phyloP scores from a whole-genome alignment of 2,888 invertebrate genomes.

The Pachydiplax longipennis region DNA sequence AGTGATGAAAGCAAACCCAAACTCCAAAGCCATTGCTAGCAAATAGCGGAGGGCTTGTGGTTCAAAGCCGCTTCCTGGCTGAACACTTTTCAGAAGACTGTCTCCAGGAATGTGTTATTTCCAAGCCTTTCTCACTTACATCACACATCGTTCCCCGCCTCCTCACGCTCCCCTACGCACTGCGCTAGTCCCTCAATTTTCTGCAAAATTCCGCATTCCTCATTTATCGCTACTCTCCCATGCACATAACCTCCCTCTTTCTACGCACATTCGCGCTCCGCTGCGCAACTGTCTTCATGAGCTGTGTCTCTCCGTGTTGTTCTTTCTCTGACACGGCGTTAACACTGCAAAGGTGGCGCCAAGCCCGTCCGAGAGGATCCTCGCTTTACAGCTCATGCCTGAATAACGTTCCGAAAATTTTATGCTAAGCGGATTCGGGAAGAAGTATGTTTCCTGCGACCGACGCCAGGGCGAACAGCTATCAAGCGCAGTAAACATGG shows the following conservation, averaged over 20 bases:
- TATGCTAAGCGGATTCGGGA: background rate
- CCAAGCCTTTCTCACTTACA: background rate
- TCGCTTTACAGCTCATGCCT: background rate
- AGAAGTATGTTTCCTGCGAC: background rate
- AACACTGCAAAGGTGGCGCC: background rate
- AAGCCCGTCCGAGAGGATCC: background rate
- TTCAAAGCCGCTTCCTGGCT: too few relatives aligned
- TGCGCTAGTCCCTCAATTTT: background rate
- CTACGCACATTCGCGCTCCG: constrained; percentile 2
- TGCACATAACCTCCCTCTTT: background rate
- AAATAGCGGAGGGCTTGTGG: too few relatives aligned
- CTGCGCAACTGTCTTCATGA: background rate
- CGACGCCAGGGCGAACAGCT: background rate
- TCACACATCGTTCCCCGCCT: background rate
- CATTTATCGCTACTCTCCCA: background rate
- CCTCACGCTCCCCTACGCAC: background rate
- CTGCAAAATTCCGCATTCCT: background rate
- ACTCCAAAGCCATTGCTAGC: too few relatives aligned
- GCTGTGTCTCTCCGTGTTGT: background rate
- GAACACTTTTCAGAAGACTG: background rate
- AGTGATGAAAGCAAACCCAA: too few relatives aligned
- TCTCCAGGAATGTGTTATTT: background rate
- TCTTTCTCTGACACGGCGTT: background rate
- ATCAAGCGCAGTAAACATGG: background rate
- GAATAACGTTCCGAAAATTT: background rate